phyloP scores from a whole-genome alignment of 2,113 vertebrate species.

The Sinocyclocheilus rhinocerous region DNA sequence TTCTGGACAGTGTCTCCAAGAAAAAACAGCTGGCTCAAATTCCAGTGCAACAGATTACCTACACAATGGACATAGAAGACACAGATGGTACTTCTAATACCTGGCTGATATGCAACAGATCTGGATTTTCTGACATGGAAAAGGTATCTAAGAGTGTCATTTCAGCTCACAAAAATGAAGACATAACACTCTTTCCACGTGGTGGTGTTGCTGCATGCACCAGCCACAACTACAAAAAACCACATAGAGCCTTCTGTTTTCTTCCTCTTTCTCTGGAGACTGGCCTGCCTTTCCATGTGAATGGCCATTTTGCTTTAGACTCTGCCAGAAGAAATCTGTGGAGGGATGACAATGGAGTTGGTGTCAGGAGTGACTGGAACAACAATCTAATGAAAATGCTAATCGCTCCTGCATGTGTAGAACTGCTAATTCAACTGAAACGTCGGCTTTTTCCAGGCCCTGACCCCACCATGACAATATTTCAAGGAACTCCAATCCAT shows the following conservation, averaged over 20 bases:
- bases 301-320: conserved; percentile 98
- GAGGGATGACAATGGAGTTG: conserved; percentile 98
- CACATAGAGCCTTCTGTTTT: conserved; percentile 95
- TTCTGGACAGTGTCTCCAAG: conserved; percentile 93
- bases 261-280: conserved; percentile 96
- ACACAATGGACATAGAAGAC: conserved; percentile 96
- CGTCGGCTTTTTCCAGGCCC: conserved; percentile 89
- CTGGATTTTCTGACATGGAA: conserved; percentile 92
- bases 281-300: conserved; percentile 95
- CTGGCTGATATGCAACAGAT: conserved; percentile 96
- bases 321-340: conserved; percentile 96
- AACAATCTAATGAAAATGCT: conserved; percentile 91
- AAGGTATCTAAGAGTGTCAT: conserved; percentile 93
- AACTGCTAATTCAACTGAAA: conserved; percentile 91
- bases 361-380: conserved; percentile 98
- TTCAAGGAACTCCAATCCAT: conserved; percentile 90
- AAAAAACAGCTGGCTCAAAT: conserved; percentile 91
- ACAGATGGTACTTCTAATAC: conserved; percentile 92
- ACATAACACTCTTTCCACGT: conserved; percentile 96
- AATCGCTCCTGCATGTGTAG: conserved; percentile 93
- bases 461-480: conserved; percentile 88
- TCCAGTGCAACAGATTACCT: conserved; percentile 95
- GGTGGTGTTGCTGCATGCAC: conserved; percentile 97
- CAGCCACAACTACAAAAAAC: conserved; percentile 97
- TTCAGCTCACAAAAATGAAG: conserved; percentile 97